Base-by-base conservation (phyloP, 1,140 invertebrate species). In the Sinella curviseta region DNA sequence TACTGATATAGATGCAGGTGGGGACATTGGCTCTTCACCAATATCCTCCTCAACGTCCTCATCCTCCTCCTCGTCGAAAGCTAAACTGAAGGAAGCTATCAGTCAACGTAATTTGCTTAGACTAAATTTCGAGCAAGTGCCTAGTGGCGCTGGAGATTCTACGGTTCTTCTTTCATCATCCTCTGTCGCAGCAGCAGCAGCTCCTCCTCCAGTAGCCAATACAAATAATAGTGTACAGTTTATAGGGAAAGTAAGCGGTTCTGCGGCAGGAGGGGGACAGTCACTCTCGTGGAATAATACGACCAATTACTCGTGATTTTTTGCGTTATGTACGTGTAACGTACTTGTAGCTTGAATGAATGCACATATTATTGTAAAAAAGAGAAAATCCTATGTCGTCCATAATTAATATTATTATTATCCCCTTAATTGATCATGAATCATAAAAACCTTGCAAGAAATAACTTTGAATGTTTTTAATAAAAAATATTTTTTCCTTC, bases 31-130 rank as follows among this genome's bases (percentile, higher is more conserved):
- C 20, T 48, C 39, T 48, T 8, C 8, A 48, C 8, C 8, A 48
- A 20, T n/a, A n/a, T n/a, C n/a, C n/a, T n/a, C n/a, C n/a, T n/a
- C n/a, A n/a, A n/a, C n/a, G n/a, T n/a, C n/a, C n/a, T n/a, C n/a
- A 60, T 26, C 12, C 55, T 8, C 12, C 55, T 60, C 8, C 3
- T 60, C 8, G 12, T 70, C 65, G 28, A 70, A 70, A 24, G 65
- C 65, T 2, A 70, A 70, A n/a, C 65, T 70, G 28, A 70, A 70
- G n/a, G 65, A 70, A n/a, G 31, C 65, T 4, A 70, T 70, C 8
- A 70, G 24, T 33, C 65, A 70, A 33, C 26, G 65, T 16, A 70
- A 70, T 33, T 33, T 70, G 30, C n/a, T 70, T 24, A 3, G 65
- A 8, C 30, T 70, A 1, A 70, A 70, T 70, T 70, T 70, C 30